These are phyloP conservation scores for Nannoperca obscura DNA, from an alignment of 2,797 vertebrate genomes.

Conservation along the genomic window DNA sequence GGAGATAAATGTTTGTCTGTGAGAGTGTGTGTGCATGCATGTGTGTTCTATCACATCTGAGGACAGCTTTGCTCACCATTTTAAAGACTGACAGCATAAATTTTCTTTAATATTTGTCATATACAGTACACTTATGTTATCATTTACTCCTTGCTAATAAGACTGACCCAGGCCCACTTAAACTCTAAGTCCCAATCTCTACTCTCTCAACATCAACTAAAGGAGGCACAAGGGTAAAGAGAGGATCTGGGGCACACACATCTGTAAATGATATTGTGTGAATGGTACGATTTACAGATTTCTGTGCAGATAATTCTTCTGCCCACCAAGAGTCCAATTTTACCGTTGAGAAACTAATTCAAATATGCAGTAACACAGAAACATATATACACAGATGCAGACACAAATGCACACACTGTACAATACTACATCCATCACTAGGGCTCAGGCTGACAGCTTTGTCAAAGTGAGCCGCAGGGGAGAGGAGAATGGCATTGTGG, in stretches of 20 bases:
- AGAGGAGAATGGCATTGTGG: conserved; percentile 75
- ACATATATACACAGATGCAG: conserved; percentile 12
- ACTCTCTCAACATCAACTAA: background rate
- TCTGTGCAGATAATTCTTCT: background rate
- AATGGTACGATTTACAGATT: conserved; percentile 22
- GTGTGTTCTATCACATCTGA: conserved; percentile 18
- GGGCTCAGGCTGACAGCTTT: conserved; percentile 76
- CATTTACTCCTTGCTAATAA: conserved; percentile 1
- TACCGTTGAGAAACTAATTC: conserved; percentile 19
- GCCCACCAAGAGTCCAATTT: conserved; percentile 14
- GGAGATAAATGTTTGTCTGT: conserved; percentile 38
- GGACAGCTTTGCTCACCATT: conserved; percentile 11
- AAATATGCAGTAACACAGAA: conserved; percentile 17
- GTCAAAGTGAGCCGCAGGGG: conserved; percentile 77
- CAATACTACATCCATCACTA: conserved; percentile 72
- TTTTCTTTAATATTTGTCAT: conserved; percentile 27
- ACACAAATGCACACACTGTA: conserved; percentile 44
- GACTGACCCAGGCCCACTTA: background rate
- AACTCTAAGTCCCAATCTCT: conserved; percentile 14
- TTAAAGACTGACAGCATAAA: conserved; percentile 53
- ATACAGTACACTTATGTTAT: background rate
- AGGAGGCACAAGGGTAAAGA: background rate
- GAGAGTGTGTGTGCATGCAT: conserved; percentile 3
- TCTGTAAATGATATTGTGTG: conserved; percentile 10
- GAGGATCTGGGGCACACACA: conserved; percentile 2